These are phyloP conservation scores for Passer domesticus DNA, from an alignment of 2,113 vertebrate genomes.

Conservation along the genomic window DNA sequence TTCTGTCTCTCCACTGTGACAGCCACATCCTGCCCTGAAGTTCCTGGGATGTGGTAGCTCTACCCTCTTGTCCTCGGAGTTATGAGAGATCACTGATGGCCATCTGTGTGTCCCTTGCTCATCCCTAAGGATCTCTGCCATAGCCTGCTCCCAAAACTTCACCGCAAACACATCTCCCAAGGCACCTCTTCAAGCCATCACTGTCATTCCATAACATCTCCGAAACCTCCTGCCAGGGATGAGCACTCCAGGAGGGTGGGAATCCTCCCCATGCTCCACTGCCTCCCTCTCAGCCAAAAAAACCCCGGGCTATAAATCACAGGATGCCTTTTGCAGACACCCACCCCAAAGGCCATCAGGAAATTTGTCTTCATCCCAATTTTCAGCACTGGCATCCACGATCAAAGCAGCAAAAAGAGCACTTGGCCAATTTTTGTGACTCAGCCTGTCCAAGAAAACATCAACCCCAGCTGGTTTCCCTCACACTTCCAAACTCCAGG, in stretches of 20 bases:
- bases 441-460: not conserved
- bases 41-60: not conserved
- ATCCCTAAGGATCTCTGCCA: not conserved
- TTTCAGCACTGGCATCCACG: not conserved
- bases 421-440: not conserved
- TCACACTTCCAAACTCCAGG: not conserved
- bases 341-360: not conserved
- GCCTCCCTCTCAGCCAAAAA: not conserved
- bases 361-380: not conserved
- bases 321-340: not conserved
- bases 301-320: accelerated
- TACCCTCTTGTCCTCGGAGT: accelerated
- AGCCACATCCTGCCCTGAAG: not conserved
- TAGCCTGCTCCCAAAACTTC: not conserved
- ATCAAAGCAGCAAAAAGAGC: not conserved
- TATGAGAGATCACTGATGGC: not conserved
- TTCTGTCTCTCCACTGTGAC: not conserved
- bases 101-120: accelerated
- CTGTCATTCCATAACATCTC: accelerated
- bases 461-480: not conserved
- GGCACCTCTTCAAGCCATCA: not conserved
- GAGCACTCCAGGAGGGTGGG: not conserved
- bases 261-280: accelerated
- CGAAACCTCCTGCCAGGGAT: not conserved
- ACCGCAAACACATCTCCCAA: accelerated